Base-by-base conservation (phyloP, 2,888 invertebrate species). In the Sphecodes monilicornis region DNA sequence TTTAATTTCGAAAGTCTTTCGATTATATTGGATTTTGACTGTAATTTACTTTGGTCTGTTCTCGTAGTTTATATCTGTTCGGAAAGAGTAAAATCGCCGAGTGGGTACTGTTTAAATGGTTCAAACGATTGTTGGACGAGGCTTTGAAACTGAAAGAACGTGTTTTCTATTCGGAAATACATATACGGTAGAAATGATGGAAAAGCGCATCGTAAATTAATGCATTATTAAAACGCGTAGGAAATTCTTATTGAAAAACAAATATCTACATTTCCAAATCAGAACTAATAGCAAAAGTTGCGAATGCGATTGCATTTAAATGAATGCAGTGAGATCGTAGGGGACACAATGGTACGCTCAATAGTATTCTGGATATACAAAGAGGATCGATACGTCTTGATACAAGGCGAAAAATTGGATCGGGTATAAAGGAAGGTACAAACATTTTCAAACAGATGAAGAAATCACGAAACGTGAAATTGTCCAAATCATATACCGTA, bases 1-100 rank as follows among this genome's bases (percentile, higher is more conserved):
- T 84, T 85, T 83, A 87, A 89, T 88, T 88, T 78, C 80, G 57
- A 80, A 60, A 82, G 85, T 84, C 74, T 82, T 82, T 1, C n/a
- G 16, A 0, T 11, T 22, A 8, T 13, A 26, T 13, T 8, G 39
- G 22, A 18, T 22, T 66, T 11, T 8, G 16, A 5, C 39, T 54
- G 8, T 26, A 46, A 71, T 80, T 82, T 73, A 57, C n/a, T 10
- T 32, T 18, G 41, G 10, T 18, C 29, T 18, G 16, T 29, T 18
- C 16, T 60, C 6, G 16, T 6, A 29, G 60, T 32, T 60, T 3
- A 29, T 18, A 16, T 60, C 26, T 16, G 29, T 29, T 60, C 16
- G 16, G 60, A 6, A 16, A 60, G 16, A 46, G 46, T 16, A 4
- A 3, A 16, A 46, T 16, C 16, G 16, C 46, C 16, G 3, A 2